These are phyloP conservation scores for Aphidius colemani DNA, from an alignment of 2,888 invertebrate species.

Conservation along the genomic window DNA sequence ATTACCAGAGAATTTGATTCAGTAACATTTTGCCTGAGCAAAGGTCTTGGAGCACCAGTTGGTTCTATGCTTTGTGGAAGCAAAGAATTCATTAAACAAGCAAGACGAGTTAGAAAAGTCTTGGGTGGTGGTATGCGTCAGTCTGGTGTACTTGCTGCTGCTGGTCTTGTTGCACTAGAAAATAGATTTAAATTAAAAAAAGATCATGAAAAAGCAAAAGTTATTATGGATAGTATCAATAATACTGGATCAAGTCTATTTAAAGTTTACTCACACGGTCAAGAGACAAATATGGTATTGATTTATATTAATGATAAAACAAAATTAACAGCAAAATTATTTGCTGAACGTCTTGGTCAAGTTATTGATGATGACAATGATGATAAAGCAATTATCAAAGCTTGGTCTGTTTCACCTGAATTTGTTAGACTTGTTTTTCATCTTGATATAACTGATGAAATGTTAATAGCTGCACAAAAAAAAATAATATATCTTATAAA, in stretches of 20 bases:
- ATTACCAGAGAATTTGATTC: conserved; percentile 78
- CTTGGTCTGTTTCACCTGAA: conserved; percentile 65
- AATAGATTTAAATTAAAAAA: conserved; percentile 71
- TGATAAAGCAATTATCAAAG: conserved; percentile 65
- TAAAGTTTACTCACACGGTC: conserved; percentile 66
- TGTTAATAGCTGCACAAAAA: conserved; percentile 70
- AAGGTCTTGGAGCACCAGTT: conserved; percentile 87
- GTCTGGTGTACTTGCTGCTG: conserved; percentile 87
- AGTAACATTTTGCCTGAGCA: conserved; percentile 88
- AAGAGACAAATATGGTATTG: conserved; percentile 79
- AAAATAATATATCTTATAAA: conserved; percentile 74
- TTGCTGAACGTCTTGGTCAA: conserved; percentile 63
- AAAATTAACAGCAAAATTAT: conserved; percentile 60
- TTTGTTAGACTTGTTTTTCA: conserved; percentile 73
- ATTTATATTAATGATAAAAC: conserved; percentile 60
- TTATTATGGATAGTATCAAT: conserved; percentile 71
- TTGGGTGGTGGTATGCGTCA: conserved; percentile 96
- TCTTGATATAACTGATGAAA: conserved; percentile 72
- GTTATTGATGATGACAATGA: conserved; percentile 61
- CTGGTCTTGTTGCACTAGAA: conserved; percentile 83
- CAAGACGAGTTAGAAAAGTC: conserved; percentile 80
- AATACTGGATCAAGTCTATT: conserved; percentile 67
- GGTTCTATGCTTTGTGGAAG: conserved; percentile 85
- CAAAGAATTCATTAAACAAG: conserved; percentile 73
- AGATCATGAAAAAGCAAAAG: conserved; percentile 75